Conservation (phyloP, 1,140 invertebrate genomes). For the Drosophila lacertosa region DNA sequence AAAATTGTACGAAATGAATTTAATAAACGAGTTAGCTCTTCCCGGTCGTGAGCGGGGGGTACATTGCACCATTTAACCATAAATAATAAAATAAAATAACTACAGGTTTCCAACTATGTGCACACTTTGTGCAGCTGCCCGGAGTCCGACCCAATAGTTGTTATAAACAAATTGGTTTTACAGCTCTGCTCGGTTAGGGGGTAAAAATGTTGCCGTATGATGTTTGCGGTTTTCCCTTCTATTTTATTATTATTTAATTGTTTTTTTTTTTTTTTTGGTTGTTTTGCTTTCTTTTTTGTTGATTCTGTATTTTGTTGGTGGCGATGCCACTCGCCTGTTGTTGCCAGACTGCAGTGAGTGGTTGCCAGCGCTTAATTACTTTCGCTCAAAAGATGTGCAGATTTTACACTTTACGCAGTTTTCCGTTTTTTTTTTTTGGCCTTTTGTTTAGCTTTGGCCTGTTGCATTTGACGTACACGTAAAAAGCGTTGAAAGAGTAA, state of each 20-base stretch:
- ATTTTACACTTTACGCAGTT: conserved; percentile 43
- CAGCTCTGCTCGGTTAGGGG: conserved; percentile 44
- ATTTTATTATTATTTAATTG: conserved; percentile 11
- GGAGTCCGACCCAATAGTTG: conserved; percentile 61
- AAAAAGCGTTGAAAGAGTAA: conserved; percentile 58
- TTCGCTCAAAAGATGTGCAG: conserved; percentile 65
- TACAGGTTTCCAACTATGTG: conserved; percentile 75
- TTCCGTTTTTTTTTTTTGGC: background rate
- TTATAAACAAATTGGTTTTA: conserved; percentile 79
- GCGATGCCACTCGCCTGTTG: background rate
- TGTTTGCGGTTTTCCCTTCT: conserved; percentile 42
- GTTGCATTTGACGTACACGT: conserved; percentile 72
- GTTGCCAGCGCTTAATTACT: conserved; percentile 73
- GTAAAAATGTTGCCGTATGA: conserved; percentile 31
- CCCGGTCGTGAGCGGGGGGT: conserved; percentile 15
- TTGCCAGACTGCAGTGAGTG: conserved; percentile 47
- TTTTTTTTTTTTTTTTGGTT: too few relatives aligned
- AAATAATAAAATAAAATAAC: conserved; percentile 83
- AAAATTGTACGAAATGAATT: conserved; percentile 62
- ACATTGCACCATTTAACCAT: conserved; percentile 76
- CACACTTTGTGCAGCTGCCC: conserved; percentile 63
- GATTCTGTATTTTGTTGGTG: too few relatives aligned
- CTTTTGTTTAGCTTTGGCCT: conserved; percentile 40
- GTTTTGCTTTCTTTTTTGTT: too few relatives aligned
- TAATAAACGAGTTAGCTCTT: conserved; percentile 73